Evolutionary conservation across 2,113 vertebrate genomes (phyloP), one percentile per base, ranked within the genome.

Genomic region (Ploceus nigricollis): DNA sequence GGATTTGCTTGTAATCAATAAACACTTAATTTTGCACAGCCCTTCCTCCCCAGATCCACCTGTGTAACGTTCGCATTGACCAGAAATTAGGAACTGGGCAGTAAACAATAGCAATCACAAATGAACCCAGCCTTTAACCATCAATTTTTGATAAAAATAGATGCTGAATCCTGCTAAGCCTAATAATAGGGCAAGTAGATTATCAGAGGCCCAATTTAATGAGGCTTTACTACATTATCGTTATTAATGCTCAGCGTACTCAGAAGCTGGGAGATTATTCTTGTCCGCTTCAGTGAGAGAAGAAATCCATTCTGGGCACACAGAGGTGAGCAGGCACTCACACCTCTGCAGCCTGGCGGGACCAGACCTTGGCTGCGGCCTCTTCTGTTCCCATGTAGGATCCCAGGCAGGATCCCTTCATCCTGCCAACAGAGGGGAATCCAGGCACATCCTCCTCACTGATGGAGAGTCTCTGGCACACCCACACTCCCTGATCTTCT

Each of bases 91-190:
- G 83, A 95, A 93, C 80, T 44, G 60, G 51, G 72, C 86, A 64
- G 86, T 93, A 94, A 96, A 94, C 92, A 94, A 86, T 6, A 66
- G 83, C 83, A 66, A 58, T 71, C 80, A 81, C 86, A 81, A 94
- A 93, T 12, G 60, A 94, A 91, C 60, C 35, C 86, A 83, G 91
- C 45, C 89, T 83, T 75, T 47, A 92, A 58, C 91, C 86, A 92
- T 94, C 95, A 73, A 77, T 78, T 96, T 91, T 75, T 93, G 93
- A 89, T 82, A 97, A 94, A 97, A 96, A 97, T 96, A 97, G 96
- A 92, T 71, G 94, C 64, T 75, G 64, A 94, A 95, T 96, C 94
- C 91, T 80, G 83, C 95, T 96, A 91, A 96, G 93, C 95, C 87
- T 95, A 94, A 92, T 95, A 94, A 97, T 40, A 95, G 90, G 89